Percentiles rank a stretch among this genome's conserved stretches.
phyloP scores from a whole-genome alignment of 2,113 vertebrate genomes.

The Mustela nigripes region DNA sequence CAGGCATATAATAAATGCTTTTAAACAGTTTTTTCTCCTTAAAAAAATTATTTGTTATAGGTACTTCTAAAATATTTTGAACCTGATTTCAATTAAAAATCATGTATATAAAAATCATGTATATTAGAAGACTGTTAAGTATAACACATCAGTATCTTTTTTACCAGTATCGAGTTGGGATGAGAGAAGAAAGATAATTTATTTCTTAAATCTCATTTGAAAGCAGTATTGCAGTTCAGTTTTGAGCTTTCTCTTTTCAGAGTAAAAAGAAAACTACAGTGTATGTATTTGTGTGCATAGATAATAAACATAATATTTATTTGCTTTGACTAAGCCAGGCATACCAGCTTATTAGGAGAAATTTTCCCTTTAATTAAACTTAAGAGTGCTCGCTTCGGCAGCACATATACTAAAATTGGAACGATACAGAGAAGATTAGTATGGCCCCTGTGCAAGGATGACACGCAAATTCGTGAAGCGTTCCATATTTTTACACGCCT shows the following conservation, averaged over 20 bases:
- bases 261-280: background rate
- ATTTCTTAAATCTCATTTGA: conserved; percentile 10
- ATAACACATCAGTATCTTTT: background rate
- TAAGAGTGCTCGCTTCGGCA: no score
- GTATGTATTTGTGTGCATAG: background rate
- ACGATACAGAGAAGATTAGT: no score
- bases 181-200: conserved; percentile 6
- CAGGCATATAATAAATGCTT: background rate
- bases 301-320: background rate
- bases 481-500: background rate
- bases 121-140: background rate
- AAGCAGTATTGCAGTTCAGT: background rate
- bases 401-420: no score
- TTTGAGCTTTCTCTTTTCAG: conserved; percentile 50
- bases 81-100: conserved; percentile 30
- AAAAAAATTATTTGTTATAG: conserved; percentile 37
- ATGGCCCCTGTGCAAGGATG: no score
- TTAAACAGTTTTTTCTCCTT: conserved; percentile 6
- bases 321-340: background rate
- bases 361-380: conserved; percentile 39
- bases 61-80: conserved; percentile 42
- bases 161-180: background rate
- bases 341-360: background rate
- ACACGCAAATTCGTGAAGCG: no score
- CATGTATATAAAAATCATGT: background rate